Evolutionary conservation across 2,888 invertebrate species (phyloP).

Genomic region (Sphaerophoria rueppellii): DNA sequence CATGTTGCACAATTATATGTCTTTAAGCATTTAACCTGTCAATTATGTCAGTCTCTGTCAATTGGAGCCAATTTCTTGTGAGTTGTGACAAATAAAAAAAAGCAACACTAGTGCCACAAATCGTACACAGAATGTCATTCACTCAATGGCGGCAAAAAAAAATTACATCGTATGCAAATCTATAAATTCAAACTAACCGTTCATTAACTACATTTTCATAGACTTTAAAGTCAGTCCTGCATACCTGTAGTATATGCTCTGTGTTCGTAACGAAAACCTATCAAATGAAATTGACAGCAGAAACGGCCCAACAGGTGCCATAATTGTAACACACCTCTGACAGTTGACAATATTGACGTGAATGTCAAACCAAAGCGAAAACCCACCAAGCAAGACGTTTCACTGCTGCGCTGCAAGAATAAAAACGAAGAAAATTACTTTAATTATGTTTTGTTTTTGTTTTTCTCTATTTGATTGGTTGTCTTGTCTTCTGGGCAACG

Average conservation of each 20-base stretch:
- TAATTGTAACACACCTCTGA: conserved; percentile 70
- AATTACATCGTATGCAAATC: neutral
- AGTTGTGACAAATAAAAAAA: no score
- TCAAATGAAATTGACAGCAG: conserved; percentile 37
- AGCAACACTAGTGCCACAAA: conserved; percentile 45
- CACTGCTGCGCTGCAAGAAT: neutral
- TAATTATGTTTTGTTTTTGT: conserved; percentile 52
- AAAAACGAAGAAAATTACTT: conserved; percentile 64
- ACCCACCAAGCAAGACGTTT: neutral
- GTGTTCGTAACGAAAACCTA: conserved; percentile 6
- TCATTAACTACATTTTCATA: conserved; percentile 58
- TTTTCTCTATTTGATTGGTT: conserved; percentile 13
- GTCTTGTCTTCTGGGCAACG: conserved; percentile 4
- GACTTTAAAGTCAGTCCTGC: neutral
- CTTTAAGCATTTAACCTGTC: conserved; percentile 60
- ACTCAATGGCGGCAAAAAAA: conserved; percentile 11
- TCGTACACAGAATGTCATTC: conserved; percentile 56
- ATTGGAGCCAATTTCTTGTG: conserved; percentile 56
- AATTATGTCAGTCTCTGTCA: conserved; percentile 67
- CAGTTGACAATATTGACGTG: conserved; percentile 59
- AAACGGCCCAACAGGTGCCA: conserved; percentile 66
- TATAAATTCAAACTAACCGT: conserved; percentile 40
- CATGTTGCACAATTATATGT: conserved; percentile 40
- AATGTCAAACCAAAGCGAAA: conserved; percentile 32
- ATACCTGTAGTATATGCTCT: neutral